A percentile compares a stretch with the other conserved stretches of the same genome.
These are phyloP conservation scores for Carpatolechia fugitivella DNA, from an alignment of 2,888 invertebrate genomes.

Conservation along the genomic window DNA sequence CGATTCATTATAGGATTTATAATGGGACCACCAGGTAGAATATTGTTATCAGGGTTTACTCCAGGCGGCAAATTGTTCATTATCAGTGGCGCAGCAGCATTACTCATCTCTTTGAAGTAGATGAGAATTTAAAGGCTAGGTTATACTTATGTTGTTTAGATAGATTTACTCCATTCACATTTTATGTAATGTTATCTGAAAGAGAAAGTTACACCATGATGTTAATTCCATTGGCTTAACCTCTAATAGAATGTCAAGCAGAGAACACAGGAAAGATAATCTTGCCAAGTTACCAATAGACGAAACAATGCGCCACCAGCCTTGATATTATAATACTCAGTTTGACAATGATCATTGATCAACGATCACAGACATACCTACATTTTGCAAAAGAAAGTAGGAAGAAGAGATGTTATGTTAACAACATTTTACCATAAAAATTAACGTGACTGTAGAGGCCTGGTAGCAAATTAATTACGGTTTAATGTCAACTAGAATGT, in stretches of 20 bases:
- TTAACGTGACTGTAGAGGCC: too few species aligned
- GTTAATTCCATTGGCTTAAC: constrained; percentile 32
- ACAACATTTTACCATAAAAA: background rate
- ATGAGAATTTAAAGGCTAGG: background rate
- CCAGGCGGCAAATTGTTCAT: constrained; percentile 71
- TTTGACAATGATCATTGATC: background rate
- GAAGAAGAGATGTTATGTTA: background rate
- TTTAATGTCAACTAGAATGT: background rate
- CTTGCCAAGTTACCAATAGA: constrained; percentile 5
- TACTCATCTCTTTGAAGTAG: constrained; percentile 47
- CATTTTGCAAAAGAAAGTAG: constrained; percentile 4
- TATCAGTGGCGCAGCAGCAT: constrained; percentile 53
- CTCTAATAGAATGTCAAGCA: constrained; percentile 45
- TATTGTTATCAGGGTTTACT: constrained; percentile 73
- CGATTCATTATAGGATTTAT: constrained; percentile 71
- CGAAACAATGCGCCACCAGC: background rate
- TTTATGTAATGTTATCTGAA: constrained; percentile 51
- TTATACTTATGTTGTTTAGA: constrained; percentile 16
- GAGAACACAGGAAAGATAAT: constrained; percentile 43
- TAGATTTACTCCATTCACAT: constrained; percentile 35
- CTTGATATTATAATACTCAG: background rate
- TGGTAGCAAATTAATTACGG: background rate
- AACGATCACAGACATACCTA: background rate
- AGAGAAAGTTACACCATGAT: constrained; percentile 40
- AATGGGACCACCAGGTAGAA: constrained; percentile 76